Conservation (phyloP, 2,797 vertebrate genomes). For the Geotria australis region DNA sequence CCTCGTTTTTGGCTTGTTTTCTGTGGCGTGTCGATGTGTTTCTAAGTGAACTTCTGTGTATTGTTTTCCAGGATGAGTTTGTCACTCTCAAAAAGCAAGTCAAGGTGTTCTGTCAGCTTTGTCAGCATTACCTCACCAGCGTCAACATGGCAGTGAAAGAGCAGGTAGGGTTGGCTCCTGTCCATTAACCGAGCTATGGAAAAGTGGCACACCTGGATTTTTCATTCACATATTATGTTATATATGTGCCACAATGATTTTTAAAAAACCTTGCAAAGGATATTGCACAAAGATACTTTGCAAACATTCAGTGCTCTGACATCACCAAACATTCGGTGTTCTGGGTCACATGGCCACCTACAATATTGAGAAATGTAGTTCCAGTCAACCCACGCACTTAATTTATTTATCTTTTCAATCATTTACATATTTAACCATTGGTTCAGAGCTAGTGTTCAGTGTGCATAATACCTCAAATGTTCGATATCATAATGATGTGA, state of each 20-base stretch:
- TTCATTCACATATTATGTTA: background rate
- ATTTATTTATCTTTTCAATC: too few relatives aligned
- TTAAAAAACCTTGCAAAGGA: background rate
- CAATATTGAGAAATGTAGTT: too few relatives aligned
- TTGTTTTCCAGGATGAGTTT: constrained; percentile 44
- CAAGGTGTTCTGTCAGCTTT: constrained; percentile 96
- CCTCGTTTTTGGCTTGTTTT: too few relatives aligned
- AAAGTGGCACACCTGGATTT: constrained; percentile 1
- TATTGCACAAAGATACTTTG: background rate
- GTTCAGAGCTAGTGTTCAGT: too few relatives aligned
- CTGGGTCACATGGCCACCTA: too few relatives aligned
- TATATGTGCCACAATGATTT: background rate
- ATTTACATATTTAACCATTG: too few relatives aligned
- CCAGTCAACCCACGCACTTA: too few relatives aligned
- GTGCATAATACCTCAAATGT: too few relatives aligned
- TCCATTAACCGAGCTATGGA: constrained; percentile 1
- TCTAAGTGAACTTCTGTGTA: background rate
- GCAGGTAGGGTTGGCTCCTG: constrained; percentile 33
- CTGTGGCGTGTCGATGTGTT: too few relatives aligned
- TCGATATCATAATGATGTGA: too few relatives aligned
- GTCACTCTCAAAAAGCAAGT: constrained; percentile 82
- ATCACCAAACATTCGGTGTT: too few relatives aligned
- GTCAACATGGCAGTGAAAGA: constrained; percentile 97
- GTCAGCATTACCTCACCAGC: constrained; percentile 93
- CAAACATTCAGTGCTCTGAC: too few relatives aligned